Evolutionary conservation across 2,888 invertebrate species (phyloP).

Genomic region (Thysanoteuthis rhombus): DNA sequence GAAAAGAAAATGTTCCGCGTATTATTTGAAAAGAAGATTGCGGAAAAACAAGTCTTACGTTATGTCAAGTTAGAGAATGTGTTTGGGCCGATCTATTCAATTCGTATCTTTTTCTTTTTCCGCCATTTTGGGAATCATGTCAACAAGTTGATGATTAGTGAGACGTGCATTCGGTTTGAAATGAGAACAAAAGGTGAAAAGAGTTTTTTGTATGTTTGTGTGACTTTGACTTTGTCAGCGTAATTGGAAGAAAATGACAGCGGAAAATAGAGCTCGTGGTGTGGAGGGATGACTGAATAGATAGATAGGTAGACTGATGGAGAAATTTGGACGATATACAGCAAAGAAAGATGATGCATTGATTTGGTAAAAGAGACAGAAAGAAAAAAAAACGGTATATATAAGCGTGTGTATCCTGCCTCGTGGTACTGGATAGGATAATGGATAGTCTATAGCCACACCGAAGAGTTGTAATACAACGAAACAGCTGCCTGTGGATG

Average conservation of each 20-base stretch:
- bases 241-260: background rate
- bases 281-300: fast-evolving
- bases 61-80: background rate
- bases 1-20: background rate
- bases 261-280: background rate
- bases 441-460: too few relatives aligned
- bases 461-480: too few relatives aligned
- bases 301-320: too few relatives aligned
- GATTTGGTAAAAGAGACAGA: too few relatives aligned
- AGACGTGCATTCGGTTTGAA: background rate
- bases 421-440: too few relatives aligned
- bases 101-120: background rate
- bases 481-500: too few relatives aligned
- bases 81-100: background rate
- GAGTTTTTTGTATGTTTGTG: background rate
- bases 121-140: background rate
- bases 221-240: background rate
- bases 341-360: background rate
- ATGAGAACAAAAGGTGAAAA: background rate
- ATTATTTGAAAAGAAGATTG: background rate
- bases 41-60: background rate
- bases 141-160: background rate
- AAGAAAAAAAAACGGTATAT: too few relatives aligned
- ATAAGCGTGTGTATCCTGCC: too few relatives aligned
- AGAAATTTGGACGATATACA: background rate